These are phyloP conservation scores for Macroramphosus scolopax DNA, from an alignment of 2,797 vertebrate genomes.

Conservation along the genomic window DNA sequence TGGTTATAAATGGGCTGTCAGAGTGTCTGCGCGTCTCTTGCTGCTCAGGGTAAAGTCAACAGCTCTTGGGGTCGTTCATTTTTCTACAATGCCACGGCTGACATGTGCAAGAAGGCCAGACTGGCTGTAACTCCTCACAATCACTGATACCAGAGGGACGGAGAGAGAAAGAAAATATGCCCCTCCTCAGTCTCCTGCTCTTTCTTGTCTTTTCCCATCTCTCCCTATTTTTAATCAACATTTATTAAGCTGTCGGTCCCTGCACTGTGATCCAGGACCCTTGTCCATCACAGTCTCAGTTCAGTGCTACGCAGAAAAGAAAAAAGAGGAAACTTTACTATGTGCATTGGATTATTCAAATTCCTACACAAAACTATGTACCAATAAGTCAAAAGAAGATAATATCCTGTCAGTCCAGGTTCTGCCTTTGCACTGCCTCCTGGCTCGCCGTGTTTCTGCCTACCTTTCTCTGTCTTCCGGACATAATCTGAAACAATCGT, in stretches of 20 bases:
- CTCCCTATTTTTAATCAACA: too few relatives aligned
- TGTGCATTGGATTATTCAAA: too few relatives aligned
- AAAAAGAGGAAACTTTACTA: too few relatives aligned
- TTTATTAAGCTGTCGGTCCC: constrained; percentile 1
- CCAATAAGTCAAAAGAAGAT: too few relatives aligned
- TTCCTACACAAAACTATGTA: too few relatives aligned
- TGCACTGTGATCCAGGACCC: constrained; percentile 11
- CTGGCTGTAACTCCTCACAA: constrained; percentile 35
- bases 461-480: background rate
- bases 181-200: constrained; percentile 17
- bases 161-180: constrained; percentile 3
- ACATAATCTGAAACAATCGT: constrained; percentile 3
- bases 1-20: constrained; percentile 67
- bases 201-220: constrained; percentile 15
- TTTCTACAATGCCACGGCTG: constrained; percentile 50
- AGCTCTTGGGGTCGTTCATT: constrained; percentile 62
- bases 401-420: too few relatives aligned
- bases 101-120: constrained; percentile 38
- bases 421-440: too few relatives aligned
- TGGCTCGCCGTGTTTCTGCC: too few relatives aligned
- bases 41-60: constrained; percentile 74
- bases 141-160: constrained; percentile 31
- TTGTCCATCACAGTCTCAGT: constrained; percentile 42
- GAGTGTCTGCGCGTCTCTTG: constrained; percentile 52
- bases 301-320: too few relatives aligned